phyloP scores from a whole-genome alignment of 2,888 invertebrate species.

The Noctua janthe region DNA sequence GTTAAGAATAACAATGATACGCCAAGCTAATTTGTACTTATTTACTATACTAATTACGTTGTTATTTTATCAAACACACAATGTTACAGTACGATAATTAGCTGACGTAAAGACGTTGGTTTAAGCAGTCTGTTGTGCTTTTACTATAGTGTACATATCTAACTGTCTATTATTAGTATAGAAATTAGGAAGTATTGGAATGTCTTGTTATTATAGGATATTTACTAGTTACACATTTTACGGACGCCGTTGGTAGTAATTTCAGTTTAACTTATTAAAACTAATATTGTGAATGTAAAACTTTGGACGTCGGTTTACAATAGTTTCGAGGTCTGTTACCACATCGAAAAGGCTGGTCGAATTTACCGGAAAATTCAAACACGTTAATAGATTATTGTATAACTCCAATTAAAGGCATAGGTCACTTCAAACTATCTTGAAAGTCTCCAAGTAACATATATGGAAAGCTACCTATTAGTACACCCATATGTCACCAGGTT shows the following conservation, averaged over 20 bases:
- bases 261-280: neutral
- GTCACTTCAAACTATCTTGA: neutral
- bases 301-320: neutral
- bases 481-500: neutral
- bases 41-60: conserved; percentile 11
- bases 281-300: neutral
- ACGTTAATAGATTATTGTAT: neutral
- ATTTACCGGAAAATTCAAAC: neutral
- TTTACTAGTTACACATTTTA: neutral
- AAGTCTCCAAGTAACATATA: neutral
- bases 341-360: neutral
- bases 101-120: conserved; percentile 1
- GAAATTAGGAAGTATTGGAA: neutral
- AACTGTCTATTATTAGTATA: neutral
- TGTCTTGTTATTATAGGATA: neutral
- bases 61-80: conserved; percentile 35
- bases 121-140: conserved; percentile 6
- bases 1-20: conserved; percentile 19
- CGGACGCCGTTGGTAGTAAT: neutral
- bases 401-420: neutral
- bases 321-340: neutral
- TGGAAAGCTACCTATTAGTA: too few relatives aligned
- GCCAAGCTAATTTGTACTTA: conserved; percentile 7
- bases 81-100: conserved; percentile 14
- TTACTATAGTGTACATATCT: neutral